phyloP scores from a whole-genome alignment of 2,797 vertebrate species.

The Enteromius paludinosus region DNA sequence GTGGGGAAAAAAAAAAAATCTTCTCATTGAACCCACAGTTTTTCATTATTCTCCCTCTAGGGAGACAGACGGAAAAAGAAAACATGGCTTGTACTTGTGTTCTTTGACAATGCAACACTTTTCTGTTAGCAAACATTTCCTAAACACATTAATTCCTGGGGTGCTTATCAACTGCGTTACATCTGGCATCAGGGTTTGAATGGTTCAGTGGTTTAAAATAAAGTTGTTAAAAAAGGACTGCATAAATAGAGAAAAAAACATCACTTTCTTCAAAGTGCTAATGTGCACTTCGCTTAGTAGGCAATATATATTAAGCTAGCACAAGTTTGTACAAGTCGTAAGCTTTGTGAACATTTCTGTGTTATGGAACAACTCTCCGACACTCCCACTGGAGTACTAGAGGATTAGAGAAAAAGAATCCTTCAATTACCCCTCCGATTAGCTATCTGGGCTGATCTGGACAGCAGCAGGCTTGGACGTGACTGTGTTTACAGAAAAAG shows the following conservation, averaged over 20 bases:
- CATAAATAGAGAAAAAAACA: constrained; percentile 34
- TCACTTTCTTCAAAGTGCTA: constrained; percentile 21
- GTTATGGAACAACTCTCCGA: constrained; percentile 65
- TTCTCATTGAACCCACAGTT: constrained; percentile 29
- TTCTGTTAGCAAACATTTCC: constrained; percentile 71
- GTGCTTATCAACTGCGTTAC: constrained; percentile 62
- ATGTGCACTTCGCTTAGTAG: constrained; percentile 51
- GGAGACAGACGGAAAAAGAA: constrained; percentile 57
- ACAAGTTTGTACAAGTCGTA: constrained; percentile 76
- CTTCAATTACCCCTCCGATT: constrained; percentile 53
- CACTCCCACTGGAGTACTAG: constrained; percentile 55
- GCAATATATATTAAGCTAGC: constrained; percentile 60
- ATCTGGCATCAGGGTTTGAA: constrained; percentile 48
- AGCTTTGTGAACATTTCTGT: constrained; percentile 70
- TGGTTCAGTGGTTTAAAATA: constrained; percentile 39
- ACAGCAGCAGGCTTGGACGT: constrained; percentile 57
- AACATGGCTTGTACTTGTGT: constrained; percentile 48
- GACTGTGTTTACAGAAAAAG: constrained; percentile 28
- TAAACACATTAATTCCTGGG: constrained; percentile 49
- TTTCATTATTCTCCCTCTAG: constrained; percentile 39
- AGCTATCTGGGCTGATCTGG: constrained; percentile 57
- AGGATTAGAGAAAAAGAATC: constrained; percentile 58
- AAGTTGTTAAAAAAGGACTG: constrained; percentile 40
- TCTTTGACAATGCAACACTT: constrained; percentile 64
- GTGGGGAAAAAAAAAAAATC: not conserved